Base-by-base conservation (phyloP, 2,797 vertebrate genomes). In the Gymnoscopelus microlampas region DNA sequence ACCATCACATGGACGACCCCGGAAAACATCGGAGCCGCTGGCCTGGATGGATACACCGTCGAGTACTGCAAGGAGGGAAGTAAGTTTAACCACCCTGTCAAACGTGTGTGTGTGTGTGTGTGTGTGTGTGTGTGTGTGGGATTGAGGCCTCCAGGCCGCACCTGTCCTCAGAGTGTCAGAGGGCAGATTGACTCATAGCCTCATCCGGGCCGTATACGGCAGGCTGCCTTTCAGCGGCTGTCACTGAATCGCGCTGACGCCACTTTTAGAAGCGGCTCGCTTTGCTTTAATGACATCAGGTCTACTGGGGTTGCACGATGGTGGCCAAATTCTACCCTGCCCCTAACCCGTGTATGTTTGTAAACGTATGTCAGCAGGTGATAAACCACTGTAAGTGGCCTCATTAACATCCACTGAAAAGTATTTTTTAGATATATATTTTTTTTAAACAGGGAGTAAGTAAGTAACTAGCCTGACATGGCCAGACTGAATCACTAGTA, bases 31-130 rank as follows among this genome's bases (percentile, higher is more conserved):
- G 96, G 96, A 64, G 84, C 67, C 49, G 84, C 88, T 0, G 93
- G 93, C 24, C 79, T 98, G 78, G 93, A 95, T 19, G 97, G 97
- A 87, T 98, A 97, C 14, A n/a, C 91, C 26, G 70, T 99, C 24
- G 97, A 99, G 79, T 92, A 95, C 88, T 85, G 95, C 93, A 94
- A 94, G 87, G 94, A 97, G 77, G 96, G 97, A 93, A 94, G 97
- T 99, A 89, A 87, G 96, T 88, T 5, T 64, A 53, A 39, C 24
- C 11, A 5, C 11, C 59, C 11, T 2, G 44, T 51, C 10, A 39
- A 15, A 13, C 13, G 29, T 19, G 26, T 51, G 26, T 26, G 5
- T 12, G 48, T 65, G n/a, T 67, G 67, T 79, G 8, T 80, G 70
- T 68, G 53, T 67, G 61, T 55, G 68, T 50, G 70, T 12, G 39